These are phyloP conservation scores for Drosophila ogumai DNA, from an alignment of 1,140 invertebrate genomes.

Conservation along the genomic window DNA sequence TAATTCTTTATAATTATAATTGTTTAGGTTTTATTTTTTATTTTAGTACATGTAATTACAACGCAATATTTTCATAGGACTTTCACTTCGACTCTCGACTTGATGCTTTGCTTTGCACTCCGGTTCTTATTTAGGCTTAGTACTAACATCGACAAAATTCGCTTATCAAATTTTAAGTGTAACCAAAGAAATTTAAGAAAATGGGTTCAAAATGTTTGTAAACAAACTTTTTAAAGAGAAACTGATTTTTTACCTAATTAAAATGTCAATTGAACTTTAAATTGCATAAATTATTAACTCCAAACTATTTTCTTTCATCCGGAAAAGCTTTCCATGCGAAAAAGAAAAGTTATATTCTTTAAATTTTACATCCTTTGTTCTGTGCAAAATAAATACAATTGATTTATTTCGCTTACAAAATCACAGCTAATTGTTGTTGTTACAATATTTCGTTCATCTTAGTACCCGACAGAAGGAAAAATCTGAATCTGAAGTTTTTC, in stretches of 20 bases:
- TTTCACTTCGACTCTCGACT: constrained; percentile 24
- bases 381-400: background rate
- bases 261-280: background rate
- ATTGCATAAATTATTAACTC: background rate
- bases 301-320: background rate
- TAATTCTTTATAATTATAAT: constrained; percentile 20
- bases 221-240: background rate
- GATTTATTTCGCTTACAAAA: background rate
- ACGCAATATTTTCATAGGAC: constrained; percentile 68
- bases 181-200: background rate
- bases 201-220: background rate
- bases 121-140: constrained; percentile 2
- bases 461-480: no score
- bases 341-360: background rate
- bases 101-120: constrained; percentile 13
- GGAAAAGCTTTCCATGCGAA: background rate
- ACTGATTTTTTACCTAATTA: background rate
- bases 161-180: background rate
- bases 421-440: background rate
- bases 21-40: constrained; percentile 53
- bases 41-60: constrained; percentile 58
- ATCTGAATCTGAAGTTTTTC: background rate
- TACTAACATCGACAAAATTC: background rate
- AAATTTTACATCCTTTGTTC: background rate
- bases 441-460: background rate